phyloP scores from a whole-genome alignment of 2,888 invertebrate genomes.

The Pandemis heparana region DNA sequence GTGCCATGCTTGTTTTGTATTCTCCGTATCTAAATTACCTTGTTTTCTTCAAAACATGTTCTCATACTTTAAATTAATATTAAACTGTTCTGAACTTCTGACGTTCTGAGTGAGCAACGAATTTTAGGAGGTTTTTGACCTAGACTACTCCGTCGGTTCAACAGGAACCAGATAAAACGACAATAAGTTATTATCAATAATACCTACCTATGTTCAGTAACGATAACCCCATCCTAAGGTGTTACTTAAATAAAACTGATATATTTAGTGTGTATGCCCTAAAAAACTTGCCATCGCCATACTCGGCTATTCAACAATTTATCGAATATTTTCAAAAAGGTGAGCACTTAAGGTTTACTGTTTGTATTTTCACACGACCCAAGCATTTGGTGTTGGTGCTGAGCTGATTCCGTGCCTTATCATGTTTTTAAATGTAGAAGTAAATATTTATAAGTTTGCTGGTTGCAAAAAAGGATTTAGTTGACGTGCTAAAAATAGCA shows the following conservation, averaged over 20 bases:
- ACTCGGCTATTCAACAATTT: no score
- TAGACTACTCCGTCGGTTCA: constrained; percentile 57
- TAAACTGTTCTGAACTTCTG: constrained; percentile 1
- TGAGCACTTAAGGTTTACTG: background rate
- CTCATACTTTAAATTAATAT: constrained; percentile 20
- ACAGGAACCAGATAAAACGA: constrained; percentile 63
- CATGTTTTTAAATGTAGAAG: background rate
- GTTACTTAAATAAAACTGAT: constrained; percentile 33
- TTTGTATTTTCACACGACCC: background rate
- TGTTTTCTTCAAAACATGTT: constrained; percentile 33
- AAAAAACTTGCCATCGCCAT: no score
- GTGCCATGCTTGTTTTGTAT: background rate
- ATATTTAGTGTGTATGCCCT: background rate
- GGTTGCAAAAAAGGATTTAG: constrained; percentile 7
- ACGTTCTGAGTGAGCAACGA: constrained; percentile 41
- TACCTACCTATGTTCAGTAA: constrained; percentile 45
- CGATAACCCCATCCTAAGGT: constrained; percentile 62
- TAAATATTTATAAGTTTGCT: background rate
- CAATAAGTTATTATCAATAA: constrained; percentile 59
- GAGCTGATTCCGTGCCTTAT: background rate
- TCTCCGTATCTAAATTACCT: constrained; percentile 33
- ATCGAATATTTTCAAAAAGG: background rate
- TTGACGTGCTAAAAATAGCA: constrained; percentile 1
- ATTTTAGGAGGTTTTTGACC: constrained; percentile 77
- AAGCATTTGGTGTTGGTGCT: background rate